Base-by-base conservation (phyloP, 2,797 vertebrate genomes). In the Alectoris magna region DNA sequence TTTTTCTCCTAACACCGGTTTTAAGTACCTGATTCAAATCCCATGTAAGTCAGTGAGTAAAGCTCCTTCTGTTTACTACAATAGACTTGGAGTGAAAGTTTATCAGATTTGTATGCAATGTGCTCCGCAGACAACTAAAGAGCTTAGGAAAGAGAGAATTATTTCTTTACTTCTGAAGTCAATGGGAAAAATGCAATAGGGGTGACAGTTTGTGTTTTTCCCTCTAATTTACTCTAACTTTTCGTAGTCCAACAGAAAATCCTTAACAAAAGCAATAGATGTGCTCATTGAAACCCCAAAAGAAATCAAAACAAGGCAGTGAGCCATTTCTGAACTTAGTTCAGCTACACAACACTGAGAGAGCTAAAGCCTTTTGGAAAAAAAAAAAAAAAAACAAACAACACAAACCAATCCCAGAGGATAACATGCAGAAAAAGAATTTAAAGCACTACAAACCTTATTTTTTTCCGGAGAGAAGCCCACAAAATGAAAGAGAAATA, bases 271-370 rank as follows among this genome's bases (percentile, higher is more conserved):
- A 58, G 79, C 43, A 83, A 59, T 34, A 51, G 49, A 77, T 5
- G 19, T 3, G 16, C 0, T 11, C 27, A 19, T 5, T 41, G 81
- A 91, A 94, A 89, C 29, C 39, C 67, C 81, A 60, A 60, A 84
- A 92, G 84, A 92, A 89, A 93, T 89, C 75, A 84, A 93, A 88
- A 46, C 39, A 31, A 49, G 82, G 75, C 69, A 94, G 56, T 16
- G 68, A 91, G n/a, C 36, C 4, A 0, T 71, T 55, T 60, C 72
- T 60, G 66, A 86, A 94, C 36, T 79, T 58, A 70, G 43, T 34
- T 84, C 71, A 82, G 75, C 84, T 74, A 27, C 72, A 22, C 9
- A 22, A 67, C 6, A 14, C n/a, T 60, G 41, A 83, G 53, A 79
- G 21, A 39, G 31, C 29, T 51, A 76, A 89, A 70, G 18, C n/a